These are phyloP conservation scores for Drosophila prostipennis DNA, from an alignment of 2,888 invertebrate genomes.

Conservation along the genomic window DNA sequence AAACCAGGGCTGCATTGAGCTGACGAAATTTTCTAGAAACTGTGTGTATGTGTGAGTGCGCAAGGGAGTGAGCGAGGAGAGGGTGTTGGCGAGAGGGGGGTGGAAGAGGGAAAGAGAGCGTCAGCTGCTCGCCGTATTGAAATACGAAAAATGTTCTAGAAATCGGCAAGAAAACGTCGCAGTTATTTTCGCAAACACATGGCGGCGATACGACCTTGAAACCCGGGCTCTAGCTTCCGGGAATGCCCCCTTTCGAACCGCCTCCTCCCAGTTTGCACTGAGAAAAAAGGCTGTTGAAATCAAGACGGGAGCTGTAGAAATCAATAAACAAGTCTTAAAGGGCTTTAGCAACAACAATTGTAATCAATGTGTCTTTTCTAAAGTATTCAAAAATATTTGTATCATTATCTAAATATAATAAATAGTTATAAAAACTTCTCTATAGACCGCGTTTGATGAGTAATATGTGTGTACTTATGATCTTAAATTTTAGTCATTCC, in stretches of 20 bases:
- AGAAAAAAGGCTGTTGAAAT: neutral
- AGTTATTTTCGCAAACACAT: slow-evolving; percentile 44
- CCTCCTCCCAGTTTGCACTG: neutral
- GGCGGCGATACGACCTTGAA: slow-evolving; percentile 59
- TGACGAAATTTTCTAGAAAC: slow-evolving; percentile 73
- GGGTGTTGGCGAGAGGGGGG: slow-evolving; percentile 1
- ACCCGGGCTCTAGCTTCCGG: slow-evolving; percentile 48
- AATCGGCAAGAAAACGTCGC: slow-evolving; percentile 56
- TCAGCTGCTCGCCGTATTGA: slow-evolving; percentile 68
- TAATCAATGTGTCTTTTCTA: neutral
- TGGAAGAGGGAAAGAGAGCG: slow-evolving; percentile 22
- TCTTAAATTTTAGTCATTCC: too few relatives aligned
- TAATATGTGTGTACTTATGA: too few relatives aligned
- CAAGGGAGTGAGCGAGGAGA: slow-evolving; percentile 14
- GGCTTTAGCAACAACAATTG: neutral
- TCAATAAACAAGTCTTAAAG: neutral
- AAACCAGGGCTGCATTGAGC: slow-evolving; percentile 63
- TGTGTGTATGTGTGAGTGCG: slow-evolving; percentile 36
- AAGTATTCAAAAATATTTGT: neutral
- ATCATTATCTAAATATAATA: too few relatives aligned
- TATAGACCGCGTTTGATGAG: too few relatives aligned
- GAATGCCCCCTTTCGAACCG: neutral
- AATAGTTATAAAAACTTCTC: too few relatives aligned
- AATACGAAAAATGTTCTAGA: slow-evolving; percentile 65
- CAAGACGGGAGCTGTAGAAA: neutral